These are phyloP conservation scores for Phengaris alcon DNA, from an alignment of 2,888 invertebrate genomes.

Conservation along the genomic window DNA sequence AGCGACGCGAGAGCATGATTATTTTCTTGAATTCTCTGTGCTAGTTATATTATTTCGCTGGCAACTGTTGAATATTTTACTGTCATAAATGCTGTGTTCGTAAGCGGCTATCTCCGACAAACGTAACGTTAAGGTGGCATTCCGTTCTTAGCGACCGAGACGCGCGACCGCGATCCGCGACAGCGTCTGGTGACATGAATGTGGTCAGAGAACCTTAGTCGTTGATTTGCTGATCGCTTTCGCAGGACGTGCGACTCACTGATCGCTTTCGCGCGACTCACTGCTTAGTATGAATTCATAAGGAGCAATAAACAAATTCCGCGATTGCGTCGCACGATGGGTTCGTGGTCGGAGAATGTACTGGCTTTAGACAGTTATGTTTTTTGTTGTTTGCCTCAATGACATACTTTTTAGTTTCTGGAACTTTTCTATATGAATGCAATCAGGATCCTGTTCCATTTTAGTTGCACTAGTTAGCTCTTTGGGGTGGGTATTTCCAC, in stretches of 20 bases:
- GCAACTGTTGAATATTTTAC: conserved; percentile 31
- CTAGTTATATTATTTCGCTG: conserved; percentile 30
- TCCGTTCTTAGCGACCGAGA: neutral
- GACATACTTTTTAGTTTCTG: conserved; percentile 16
- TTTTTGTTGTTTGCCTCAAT: conserved; percentile 17
- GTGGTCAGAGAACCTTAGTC: too few species aligned
- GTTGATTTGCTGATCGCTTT: too few species aligned
- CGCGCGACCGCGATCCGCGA: too few species aligned
- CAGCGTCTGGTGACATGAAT: too few species aligned
- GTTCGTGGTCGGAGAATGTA: too few species aligned
- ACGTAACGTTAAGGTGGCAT: neutral
- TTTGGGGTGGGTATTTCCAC: neutral
- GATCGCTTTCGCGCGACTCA: too few species aligned
- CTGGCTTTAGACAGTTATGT: neutral
- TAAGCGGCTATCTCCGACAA: conserved; percentile 25
- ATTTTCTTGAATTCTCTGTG: conserved; percentile 26
- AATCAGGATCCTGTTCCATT: neutral
- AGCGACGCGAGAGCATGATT: conserved; percentile 29
- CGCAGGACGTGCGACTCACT: too few species aligned
- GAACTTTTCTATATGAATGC: conserved; percentile 1
- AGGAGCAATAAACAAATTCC: too few species aligned
- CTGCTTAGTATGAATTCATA: too few species aligned
- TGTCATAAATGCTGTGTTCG: conserved; percentile 25
- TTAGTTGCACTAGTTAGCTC: conserved; percentile 16
- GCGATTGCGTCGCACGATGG: too few species aligned